phyloP scores from a whole-genome alignment of 2,888 invertebrate species.

The Lordiphosa fenestrarum region DNA sequence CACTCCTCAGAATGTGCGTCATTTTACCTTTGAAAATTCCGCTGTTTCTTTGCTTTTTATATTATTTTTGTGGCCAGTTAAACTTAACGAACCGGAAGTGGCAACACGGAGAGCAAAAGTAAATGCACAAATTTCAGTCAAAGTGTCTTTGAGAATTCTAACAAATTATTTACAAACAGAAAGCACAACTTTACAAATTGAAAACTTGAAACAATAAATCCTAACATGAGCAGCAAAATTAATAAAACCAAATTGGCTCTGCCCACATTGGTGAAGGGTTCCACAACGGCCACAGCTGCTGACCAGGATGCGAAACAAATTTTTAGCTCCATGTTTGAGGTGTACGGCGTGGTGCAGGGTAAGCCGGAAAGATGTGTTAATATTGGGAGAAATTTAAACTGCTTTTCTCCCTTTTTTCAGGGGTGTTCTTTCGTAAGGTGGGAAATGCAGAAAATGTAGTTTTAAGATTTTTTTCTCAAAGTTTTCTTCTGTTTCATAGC shows the following conservation, averaged over 20 bases:
- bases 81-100: conserved; percentile 73
- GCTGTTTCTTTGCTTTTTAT: neutral
- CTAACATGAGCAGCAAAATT: conserved; percentile 25
- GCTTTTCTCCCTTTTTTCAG: conserved; percentile 20
- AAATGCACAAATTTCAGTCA: neutral
- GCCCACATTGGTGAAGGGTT: neutral
- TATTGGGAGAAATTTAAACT: too few species aligned
- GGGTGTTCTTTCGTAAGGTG: conserved; percentile 72
- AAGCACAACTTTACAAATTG: neutral
- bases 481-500: conserved; percentile 76
- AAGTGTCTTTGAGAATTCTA: neutral
- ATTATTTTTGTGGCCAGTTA: conserved; percentile 42
- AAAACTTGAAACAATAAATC: neutral
- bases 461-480: neutral
- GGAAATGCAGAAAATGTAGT: neutral
- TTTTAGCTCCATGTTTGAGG: conserved; percentile 44
- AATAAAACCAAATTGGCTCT: conserved; percentile 7
- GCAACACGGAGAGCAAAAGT: conserved; percentile 46
- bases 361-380: neutral
- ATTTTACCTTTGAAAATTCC: conserved; percentile 30
- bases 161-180: neutral
- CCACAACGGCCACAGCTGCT: conserved; percentile 1
- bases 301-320: conserved; percentile 2
- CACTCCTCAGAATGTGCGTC: conserved; percentile 21
- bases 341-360: conserved; percentile 56